phyloP scores from a whole-genome alignment of 2,113 vertebrate species.

The Leucosticte australis region DNA sequence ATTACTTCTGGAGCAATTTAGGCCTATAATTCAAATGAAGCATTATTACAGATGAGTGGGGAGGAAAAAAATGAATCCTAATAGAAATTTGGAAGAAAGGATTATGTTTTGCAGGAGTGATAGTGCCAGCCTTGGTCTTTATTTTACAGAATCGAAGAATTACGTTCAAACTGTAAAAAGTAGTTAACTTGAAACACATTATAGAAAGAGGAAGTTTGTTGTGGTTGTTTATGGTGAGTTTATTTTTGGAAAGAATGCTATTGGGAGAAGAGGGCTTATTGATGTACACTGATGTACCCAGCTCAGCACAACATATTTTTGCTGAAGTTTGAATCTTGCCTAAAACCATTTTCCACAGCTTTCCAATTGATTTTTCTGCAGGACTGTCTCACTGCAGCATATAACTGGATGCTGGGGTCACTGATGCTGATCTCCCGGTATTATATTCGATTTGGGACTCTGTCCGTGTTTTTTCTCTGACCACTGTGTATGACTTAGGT shows the following conservation, averaged over 20 bases:
- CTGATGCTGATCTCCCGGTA: neutral
- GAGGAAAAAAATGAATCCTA: too few species aligned
- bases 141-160: neutral
- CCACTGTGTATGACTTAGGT: neutral
- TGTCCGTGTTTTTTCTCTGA: neutral
- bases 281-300: neutral
- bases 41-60: neutral
- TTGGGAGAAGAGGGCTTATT: neutral
- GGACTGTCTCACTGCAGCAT: neutral
- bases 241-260: neutral
- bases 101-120: neutral
- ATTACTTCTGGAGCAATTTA: neutral
- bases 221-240: neutral
- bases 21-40: neutral
- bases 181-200: neutral
- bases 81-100: neutral
- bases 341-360: constrained; percentile 44
- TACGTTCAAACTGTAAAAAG: neutral
- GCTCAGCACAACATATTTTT: neutral
- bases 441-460: rapidly evolving
- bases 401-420: neutral
- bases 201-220: neutral
- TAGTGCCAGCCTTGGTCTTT: neutral
- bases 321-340: constrained; percentile 16
- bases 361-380: constrained; percentile 27